Evolutionary conservation across 2,888 invertebrate species (phyloP).

Genomic region (Onthophagus sagittarius): DNA sequence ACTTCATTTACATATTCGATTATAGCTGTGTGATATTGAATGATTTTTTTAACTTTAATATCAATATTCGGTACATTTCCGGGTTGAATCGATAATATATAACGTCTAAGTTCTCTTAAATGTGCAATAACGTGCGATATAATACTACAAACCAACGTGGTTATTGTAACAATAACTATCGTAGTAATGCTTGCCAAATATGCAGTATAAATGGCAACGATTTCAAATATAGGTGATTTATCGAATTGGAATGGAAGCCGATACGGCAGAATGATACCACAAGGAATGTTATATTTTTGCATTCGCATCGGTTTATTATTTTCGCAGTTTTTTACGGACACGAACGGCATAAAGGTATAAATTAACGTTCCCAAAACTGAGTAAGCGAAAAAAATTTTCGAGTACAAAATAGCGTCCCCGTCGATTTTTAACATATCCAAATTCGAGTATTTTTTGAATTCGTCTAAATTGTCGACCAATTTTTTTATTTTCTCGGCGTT

Average conservation of each 20-base stretch:
- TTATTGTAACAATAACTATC: background rate
- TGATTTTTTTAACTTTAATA: background rate
- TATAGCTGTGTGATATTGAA: constrained; percentile 10
- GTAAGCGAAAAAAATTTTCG: background rate
- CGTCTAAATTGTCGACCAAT: background rate
- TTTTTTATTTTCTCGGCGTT: constrained; percentile 7
- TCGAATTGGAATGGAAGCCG: constrained; percentile 8
- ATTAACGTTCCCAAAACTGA: background rate
- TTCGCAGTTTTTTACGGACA: background rate
- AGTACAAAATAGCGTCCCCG: background rate
- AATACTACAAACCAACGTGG: constrained; percentile 8
- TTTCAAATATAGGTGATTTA: constrained; percentile 11
- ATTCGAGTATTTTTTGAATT: constrained; percentile 3
- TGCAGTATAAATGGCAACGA: constrained; percentile 1
- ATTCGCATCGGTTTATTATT: background rate
- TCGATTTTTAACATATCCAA: constrained; percentile 10
- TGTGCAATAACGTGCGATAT: constrained; percentile 3
- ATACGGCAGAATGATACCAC: background rate
- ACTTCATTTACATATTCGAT: constrained; percentile 26
- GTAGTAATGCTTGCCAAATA: background rate
- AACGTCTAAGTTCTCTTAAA: background rate
- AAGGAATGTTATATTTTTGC: constrained; percentile 11
- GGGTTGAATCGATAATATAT: background rate
- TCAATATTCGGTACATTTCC: background rate
- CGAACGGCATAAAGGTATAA: constrained; percentile 1